These are phyloP conservation scores for Daphoenositta chrysoptera DNA, from an alignment of 2,113 vertebrate species.

Conservation along the genomic window DNA sequence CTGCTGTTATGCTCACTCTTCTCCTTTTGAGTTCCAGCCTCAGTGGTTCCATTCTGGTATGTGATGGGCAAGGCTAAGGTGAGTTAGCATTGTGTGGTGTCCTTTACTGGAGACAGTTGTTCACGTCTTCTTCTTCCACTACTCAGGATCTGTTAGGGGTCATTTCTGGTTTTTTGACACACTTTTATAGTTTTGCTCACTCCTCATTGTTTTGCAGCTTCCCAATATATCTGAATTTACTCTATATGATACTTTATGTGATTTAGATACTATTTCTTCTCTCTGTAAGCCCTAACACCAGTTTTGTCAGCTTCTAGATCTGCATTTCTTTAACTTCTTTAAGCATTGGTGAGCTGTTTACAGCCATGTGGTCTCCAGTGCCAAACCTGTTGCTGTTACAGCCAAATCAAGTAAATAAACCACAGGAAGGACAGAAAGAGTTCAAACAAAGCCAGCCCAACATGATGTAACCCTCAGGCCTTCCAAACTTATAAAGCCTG, in stretches of 20 bases:
- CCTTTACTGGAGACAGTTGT: not conserved
- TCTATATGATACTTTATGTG: not conserved
- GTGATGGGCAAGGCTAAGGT: not conserved
- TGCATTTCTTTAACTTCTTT: not conserved
- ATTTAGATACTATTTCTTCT: not conserved
- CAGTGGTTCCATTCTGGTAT: not conserved
- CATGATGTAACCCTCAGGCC: fast-evolving
- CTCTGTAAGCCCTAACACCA: not conserved
- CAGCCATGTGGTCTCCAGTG: not conserved
- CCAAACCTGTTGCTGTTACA: not conserved
- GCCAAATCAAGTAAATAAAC: not conserved
- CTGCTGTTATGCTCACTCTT: not conserved
- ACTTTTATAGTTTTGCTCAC: not conserved
- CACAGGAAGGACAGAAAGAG: not conserved
- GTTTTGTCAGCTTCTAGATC: not conserved
- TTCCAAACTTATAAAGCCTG: not conserved
- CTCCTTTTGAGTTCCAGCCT: not conserved
- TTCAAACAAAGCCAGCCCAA: not conserved
- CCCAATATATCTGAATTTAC: not conserved
- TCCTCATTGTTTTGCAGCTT: not conserved
- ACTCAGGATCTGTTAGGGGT: not conserved
- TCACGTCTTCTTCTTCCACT: not conserved
- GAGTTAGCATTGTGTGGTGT: not conserved
- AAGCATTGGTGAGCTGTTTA: not conserved
- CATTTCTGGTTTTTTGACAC: not conserved